Base-by-base conservation (phyloP, 2,888 invertebrate genomes). In the Nysson spinosus region DNA sequence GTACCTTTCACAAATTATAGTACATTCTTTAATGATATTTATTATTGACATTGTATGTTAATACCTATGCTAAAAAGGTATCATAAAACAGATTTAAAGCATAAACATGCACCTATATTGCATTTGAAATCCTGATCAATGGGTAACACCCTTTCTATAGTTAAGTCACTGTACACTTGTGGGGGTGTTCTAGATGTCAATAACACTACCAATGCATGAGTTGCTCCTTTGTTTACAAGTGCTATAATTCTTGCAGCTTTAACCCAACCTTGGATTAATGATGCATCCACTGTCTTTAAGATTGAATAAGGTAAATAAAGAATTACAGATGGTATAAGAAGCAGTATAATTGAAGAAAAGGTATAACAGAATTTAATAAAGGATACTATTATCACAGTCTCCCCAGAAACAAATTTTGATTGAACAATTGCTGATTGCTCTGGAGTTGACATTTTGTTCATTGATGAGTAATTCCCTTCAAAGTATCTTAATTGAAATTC, bases 81-180 rank as follows among this genome's bases (percentile, higher is more conserved):
- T n/a, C n/a, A n/a, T n/a, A n/a, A n/a, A n/a, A n/a, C n/a, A n/a
- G n/a, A 19, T 34, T 16, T 44, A 7, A 20, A 3, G 11, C 6
- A 7, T n/a, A 11, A 16, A 22, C 35, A 63, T 24, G 14, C 90
- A 89, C 92, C 92, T 80, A 93, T 91, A 83, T 92, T 91, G 88
- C 94, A 94, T 85, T 92, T 92, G 86, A 96, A 95, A 80, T 91
- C 91, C 78, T 91, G 91, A 88, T 95, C 93, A 55, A 96, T 91
- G 19, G 96, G 94, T 79, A 96, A 90, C 47, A 94, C 92, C 86
- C 92, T 92, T 88, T 95, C 95, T 79, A 96, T 91, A 9, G 93
- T 92, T 74, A 96, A 89, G 88, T 96, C 95, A 47, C 92, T 92
- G 82, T 93, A 92, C 54, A 92, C 91, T 83, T 90, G 91, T 14